phyloP scores from a whole-genome alignment of 2,888 invertebrate species.

The Himalopsyche japonica region DNA sequence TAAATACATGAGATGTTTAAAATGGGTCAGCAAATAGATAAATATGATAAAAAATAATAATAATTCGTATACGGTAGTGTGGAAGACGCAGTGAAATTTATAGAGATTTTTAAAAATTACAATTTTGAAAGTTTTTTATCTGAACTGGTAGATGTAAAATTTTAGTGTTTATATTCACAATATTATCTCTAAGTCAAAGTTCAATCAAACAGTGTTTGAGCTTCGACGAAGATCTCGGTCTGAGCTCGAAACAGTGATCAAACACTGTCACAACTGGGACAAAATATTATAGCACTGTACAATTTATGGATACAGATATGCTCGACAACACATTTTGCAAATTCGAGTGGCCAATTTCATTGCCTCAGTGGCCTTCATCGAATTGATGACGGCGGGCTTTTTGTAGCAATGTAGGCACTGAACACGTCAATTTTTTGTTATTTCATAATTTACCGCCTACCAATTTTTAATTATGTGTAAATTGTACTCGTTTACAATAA shows the following conservation, averaged over 20 bases:
- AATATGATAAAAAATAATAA: no score
- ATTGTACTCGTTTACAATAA: no score
- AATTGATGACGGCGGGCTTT: not conserved
- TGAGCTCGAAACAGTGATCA: not conserved
- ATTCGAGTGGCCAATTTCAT: not conserved
- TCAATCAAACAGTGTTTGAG: not conserved
- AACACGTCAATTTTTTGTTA: not conserved
- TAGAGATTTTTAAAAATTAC: no score
- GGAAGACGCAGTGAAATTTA: no score
- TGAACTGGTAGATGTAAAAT: no score
- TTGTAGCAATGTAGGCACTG: not conserved
- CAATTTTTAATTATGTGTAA: no score
- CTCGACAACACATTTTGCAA: not conserved
- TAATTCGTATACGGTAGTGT: no score
- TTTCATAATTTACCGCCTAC: not conserved
- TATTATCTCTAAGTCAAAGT: not conserved
- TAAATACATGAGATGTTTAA: no score
- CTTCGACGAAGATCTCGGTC: not conserved
- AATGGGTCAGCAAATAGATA: no score
- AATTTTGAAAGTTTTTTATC: no score
- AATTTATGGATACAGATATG: not conserved
- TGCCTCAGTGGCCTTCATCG: not conserved
- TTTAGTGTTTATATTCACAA: not conserved
- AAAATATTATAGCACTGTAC: not conserved
- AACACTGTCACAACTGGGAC: not conserved